A percentile compares a stretch with the other conserved stretches of the same genome.
Conservation (phyloP, 2,888 invertebrate genomes). For the Phoenoteleia sp. region DNA sequence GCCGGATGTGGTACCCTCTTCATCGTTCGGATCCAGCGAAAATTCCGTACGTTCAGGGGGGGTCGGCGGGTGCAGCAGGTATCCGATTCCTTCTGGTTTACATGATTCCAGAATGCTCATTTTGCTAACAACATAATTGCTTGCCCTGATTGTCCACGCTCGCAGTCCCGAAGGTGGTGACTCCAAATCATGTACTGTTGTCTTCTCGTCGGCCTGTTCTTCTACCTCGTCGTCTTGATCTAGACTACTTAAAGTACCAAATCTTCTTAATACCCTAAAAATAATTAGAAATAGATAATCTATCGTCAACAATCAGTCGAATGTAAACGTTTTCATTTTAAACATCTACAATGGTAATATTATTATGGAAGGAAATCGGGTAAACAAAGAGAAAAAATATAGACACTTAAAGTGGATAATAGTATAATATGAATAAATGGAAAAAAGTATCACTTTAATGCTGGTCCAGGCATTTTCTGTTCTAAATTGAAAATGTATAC, state of each 20-base stretch:
- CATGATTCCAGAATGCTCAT: constrained; percentile 91
- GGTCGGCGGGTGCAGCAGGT: constrained; percentile 83
- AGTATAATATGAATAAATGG: too few relatives aligned
- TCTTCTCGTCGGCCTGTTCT: constrained; percentile 82
- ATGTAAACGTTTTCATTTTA: too few relatives aligned
- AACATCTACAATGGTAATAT: too few relatives aligned
- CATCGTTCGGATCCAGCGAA: constrained; percentile 87
- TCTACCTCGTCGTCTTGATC: constrained; percentile 85
- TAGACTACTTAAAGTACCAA: constrained; percentile 86
- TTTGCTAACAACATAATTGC: constrained; percentile 94
- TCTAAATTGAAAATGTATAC: too few relatives aligned
- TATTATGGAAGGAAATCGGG: too few relatives aligned
- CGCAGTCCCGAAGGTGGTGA: constrained; percentile 88
- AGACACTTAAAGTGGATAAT: too few relatives aligned
- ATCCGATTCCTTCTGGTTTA: constrained; percentile 87
- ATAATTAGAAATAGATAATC: too few relatives aligned
- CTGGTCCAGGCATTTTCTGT: too few relatives aligned
- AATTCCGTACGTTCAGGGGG: constrained; percentile 85
- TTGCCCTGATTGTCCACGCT: constrained; percentile 94
- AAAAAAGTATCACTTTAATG: too few relatives aligned
- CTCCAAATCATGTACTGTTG: constrained; percentile 80
- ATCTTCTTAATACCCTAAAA: constrained; percentile 84
- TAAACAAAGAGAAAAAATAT: too few relatives aligned
- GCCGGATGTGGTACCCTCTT: constrained; percentile 94
- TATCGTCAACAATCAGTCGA: too few relatives aligned